Percentiles rank a stretch among this genome's conserved stretches.
These are phyloP conservation scores for Drosophila ustulata DNA, from an alignment of 2,888 invertebrate species.

Conservation along the genomic window DNA sequence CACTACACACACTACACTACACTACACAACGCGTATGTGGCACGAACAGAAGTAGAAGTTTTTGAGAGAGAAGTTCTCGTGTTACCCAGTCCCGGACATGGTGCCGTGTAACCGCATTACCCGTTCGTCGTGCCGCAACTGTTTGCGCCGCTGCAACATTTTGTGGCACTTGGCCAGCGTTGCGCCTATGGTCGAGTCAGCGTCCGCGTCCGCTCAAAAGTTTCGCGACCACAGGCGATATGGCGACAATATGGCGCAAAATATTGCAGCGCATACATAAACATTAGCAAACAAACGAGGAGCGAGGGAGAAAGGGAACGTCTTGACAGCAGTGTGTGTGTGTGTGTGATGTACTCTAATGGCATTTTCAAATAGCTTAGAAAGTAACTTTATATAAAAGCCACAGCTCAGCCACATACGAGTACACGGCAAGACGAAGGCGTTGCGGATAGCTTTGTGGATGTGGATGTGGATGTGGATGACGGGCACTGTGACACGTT, in stretches of 20 bases:
- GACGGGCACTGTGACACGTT: slow-evolving; percentile 34
- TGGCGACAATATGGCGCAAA: slow-evolving; percentile 64
- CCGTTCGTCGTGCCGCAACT: slow-evolving; percentile 53
- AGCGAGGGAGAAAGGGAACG: slow-evolving; percentile 24
- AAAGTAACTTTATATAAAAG: slow-evolving; percentile 71
- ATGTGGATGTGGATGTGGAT: slow-evolving; percentile 10
- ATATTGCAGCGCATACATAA: slow-evolving; percentile 74
- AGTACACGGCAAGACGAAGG: slow-evolving; percentile 2
- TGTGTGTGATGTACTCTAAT: slow-evolving; percentile 72
- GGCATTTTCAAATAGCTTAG: slow-evolving; percentile 77
- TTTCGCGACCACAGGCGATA: slow-evolving; percentile 55
- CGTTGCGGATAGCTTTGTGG: neutral
- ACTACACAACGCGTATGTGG: slow-evolving; percentile 43
- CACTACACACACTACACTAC: slow-evolving; percentile 18
- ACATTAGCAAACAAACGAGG: slow-evolving; percentile 54
- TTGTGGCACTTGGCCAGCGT: slow-evolving; percentile 33
- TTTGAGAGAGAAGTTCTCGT: slow-evolving; percentile 23
- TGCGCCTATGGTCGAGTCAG: slow-evolving; percentile 56
- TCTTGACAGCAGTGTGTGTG: slow-evolving; percentile 52
- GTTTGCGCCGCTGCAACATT: slow-evolving; percentile 28
- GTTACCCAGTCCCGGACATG: slow-evolving; percentile 30
- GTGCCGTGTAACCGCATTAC: slow-evolving; percentile 62
- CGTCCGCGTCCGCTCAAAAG: slow-evolving; percentile 35
- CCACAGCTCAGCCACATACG: slow-evolving; percentile 38
- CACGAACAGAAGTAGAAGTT: too few relatives aligned